Conservation (phyloP, 2,113 vertebrate genomes). For the Aldabrachelys gigantea region DNA sequence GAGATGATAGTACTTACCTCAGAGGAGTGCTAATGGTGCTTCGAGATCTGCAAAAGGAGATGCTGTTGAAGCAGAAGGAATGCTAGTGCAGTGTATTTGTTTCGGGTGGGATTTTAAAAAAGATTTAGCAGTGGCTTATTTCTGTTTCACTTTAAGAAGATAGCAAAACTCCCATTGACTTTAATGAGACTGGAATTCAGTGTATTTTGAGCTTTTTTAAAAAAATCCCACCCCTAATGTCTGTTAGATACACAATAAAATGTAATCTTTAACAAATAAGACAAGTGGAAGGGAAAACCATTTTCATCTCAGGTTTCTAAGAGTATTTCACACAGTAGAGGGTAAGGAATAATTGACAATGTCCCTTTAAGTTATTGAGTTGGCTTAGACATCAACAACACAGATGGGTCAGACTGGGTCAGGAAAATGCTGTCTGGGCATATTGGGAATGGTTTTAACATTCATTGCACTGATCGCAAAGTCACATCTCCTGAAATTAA, state of each 20-base stretch:
- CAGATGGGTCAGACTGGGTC: neutral
- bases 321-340: neutral
- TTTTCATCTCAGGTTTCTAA: neutral
- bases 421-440: neutral
- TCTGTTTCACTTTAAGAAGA: neutral
- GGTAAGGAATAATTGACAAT: neutral
- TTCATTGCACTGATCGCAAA: neutral
- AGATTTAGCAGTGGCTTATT: neutral
- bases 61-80: neutral
- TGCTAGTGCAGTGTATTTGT: neutral
- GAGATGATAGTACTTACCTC: neutral
- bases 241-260: neutral
- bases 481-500: neutral
- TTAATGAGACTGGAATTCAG: neutral
- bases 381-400: neutral
- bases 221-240: neutral
- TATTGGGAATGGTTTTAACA: neutral
- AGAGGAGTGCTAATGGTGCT: neutral
- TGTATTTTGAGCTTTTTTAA: neutral
- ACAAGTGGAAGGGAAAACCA: neutral
- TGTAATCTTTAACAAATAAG: fast-evolving
- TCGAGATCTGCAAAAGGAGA: neutral
- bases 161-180: fast-evolving
- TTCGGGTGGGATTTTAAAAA: neutral
- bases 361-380: neutral